These are phyloP conservation scores for Amiota communis DNA, from an alignment of 2,888 invertebrate species.

Conservation along the genomic window DNA sequence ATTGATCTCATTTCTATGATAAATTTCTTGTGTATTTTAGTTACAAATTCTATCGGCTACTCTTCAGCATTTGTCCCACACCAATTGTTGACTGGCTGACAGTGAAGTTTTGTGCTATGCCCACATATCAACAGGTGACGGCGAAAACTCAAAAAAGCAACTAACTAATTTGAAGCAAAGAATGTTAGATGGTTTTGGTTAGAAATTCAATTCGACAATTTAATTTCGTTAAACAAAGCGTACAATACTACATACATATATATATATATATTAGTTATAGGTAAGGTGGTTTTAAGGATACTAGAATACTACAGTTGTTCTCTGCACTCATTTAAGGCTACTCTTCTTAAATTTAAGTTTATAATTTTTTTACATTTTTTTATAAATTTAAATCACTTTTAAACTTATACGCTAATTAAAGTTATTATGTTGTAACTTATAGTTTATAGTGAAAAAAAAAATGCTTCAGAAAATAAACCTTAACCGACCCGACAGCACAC, in stretches of 20 bases:
- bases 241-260: not conserved
- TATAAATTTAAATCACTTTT: no score
- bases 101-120: conserved; percentile 79
- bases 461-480: no score
- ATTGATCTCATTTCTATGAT: not conserved
- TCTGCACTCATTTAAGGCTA: no score
- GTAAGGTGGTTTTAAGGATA: not conserved
- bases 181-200: no score
- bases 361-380: no score
- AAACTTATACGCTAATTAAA: no score
- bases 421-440: no score
- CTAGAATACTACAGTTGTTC: not conserved
- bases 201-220: not conserved
- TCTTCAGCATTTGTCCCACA: conserved; percentile 79
- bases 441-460: no score
- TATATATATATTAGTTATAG: not conserved
- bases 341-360: not conserved
- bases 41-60: conserved; percentile 78
- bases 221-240: not conserved
- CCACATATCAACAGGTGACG: conserved; percentile 67
- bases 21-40: conserved; percentile 43
- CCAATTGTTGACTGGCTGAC: conserved; percentile 77
- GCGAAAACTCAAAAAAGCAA: conserved; percentile 49
- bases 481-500: not conserved
- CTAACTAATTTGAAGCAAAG: not conserved